Percentiles rank a stretch among this genome's conserved stretches.
Evolutionary conservation across 2,888 invertebrate genomes (phyloP).

Genomic region (Limulus polyphemus): DNA sequence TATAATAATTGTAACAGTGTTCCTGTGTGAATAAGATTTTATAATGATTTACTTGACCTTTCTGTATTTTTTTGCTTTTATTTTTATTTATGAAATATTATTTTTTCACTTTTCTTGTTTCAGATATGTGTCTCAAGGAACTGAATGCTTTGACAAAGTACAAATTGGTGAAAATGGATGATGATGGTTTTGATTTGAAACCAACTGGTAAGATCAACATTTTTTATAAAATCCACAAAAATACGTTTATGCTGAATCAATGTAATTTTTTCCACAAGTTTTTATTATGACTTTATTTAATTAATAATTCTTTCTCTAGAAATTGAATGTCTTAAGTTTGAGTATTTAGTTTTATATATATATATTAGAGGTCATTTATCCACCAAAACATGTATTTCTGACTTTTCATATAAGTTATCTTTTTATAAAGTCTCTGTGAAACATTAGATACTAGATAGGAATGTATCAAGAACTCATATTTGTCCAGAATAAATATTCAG

Average conservation of each 20-base stretch:
- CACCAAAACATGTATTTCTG: background rate
- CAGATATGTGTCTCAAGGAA: conserved; percentile 58
- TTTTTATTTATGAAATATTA: too few relatives aligned
- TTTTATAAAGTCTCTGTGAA: background rate
- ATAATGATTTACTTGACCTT: too few relatives aligned
- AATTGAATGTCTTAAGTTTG: too few relatives aligned
- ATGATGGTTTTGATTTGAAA: conserved; percentile 43
- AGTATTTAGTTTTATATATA: too few relatives aligned
- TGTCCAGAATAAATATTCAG: background rate
- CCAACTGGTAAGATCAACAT: conserved; percentile 40
- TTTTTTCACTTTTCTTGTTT: conserved; percentile 19
- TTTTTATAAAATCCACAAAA: background rate
- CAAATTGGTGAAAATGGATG: conserved; percentile 49
- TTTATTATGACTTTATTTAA: too few relatives aligned
- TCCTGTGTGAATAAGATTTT: too few relatives aligned
- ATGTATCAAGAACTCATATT: background rate
- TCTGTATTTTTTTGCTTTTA: too few relatives aligned
- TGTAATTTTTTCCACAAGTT: too few relatives aligned
- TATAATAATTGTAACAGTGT: too few relatives aligned
- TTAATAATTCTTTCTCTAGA: too few relatives aligned
- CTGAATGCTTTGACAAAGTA: conserved; percentile 53
- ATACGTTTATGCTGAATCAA: background rate
- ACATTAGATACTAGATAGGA: background rate
- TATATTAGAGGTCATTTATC: too few relatives aligned
- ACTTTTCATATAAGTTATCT: background rate